Base-by-base conservation (phyloP, 1,140 invertebrate genomes). In the Saxidomus purpurata region DNA sequence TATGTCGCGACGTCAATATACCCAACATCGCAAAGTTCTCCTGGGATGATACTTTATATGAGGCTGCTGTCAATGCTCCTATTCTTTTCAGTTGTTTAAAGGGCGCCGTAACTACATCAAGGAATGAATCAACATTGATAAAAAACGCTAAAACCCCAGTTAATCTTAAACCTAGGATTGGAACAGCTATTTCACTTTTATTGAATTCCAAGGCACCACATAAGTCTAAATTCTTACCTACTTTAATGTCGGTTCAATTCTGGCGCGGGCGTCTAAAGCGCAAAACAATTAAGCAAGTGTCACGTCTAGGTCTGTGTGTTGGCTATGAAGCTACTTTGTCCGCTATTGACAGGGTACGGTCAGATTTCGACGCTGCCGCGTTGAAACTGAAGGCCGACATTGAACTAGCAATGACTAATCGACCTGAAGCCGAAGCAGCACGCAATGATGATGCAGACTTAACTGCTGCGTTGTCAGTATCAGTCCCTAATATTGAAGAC, bases 271-370 rank as follows among this genome's bases (percentile, higher is more conserved):
- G 59, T 6, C 59, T 63, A 4, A 63, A 63, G 28, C 1, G 59
- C 1, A n/a, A 63, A 28, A 63, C 59, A 28, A 79, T 67, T 36
- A 49, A 67, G 34, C 85, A 79, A n/a, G 55, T 55, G 43, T 11
- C 34, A 22, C 19, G 22, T 38, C 36, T 52, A 36, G 85, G 85
- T 11, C 28, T 63, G 22, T 87, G 85, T 47, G 22, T 80, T 63
- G 59, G 85, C 28, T 25, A 63, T 11, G 71, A 25, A 80, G 52
- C 49, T 25, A 28, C 59, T n/a, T 28, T 63, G 8, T 28, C n/a
- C 6, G 59, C 59, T 1, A 63, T 63, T 4, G 59, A 63, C 25
- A 28, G n/a, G n/a, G 28, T 63, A 63, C n/a, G 25, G 1, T 22
- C n/a, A 28, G 25, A 63, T 63, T 63, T 63, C 15, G 25, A 63